These are phyloP conservation scores for Melieria picta DNA, from an alignment of 2,888 invertebrate genomes.

Conservation along the genomic window DNA sequence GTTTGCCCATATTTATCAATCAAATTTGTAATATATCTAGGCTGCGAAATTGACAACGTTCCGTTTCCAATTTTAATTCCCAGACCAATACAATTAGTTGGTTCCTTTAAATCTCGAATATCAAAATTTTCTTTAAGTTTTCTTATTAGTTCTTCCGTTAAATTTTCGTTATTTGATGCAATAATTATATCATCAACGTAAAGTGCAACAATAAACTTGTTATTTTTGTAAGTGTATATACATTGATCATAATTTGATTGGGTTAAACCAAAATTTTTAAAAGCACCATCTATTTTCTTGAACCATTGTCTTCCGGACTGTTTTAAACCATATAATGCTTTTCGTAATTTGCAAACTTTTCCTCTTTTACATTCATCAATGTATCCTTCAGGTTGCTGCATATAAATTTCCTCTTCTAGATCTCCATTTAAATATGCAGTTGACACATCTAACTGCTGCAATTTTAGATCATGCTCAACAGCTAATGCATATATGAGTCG, in stretches of 20 bases:
- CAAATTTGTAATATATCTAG: conserved; percentile 26
- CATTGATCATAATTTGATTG: too few species aligned
- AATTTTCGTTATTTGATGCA: too few species aligned
- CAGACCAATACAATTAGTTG: conserved; percentile 16
- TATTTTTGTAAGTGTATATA: not conserved
- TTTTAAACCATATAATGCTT: too few species aligned
- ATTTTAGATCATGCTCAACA: conserved; percentile 16
- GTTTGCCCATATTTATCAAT: conserved; percentile 24
- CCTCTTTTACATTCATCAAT: too few species aligned
- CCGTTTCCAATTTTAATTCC: conserved; percentile 14
- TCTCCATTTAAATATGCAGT: conserved; percentile 19
- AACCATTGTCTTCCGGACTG: too few species aligned
- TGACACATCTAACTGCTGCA: conserved; percentile 32
- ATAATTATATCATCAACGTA: not conserved
- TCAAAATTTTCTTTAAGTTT: not conserved
- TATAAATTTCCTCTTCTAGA: too few species aligned
- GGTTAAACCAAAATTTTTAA: too few species aligned
- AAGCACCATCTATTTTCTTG: too few species aligned
- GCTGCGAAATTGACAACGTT: conserved; percentile 28
- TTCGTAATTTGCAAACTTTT: too few species aligned
- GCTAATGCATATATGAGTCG: conserved; percentile 24
- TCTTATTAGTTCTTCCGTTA: too few species aligned
- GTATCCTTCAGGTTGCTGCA: too few species aligned
- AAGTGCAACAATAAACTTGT: not conserved
- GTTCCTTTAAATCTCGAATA: not conserved